These are phyloP conservation scores for Metallyticus violacea DNA, from an alignment of 2,888 invertebrate genomes.

Conservation along the genomic window DNA sequence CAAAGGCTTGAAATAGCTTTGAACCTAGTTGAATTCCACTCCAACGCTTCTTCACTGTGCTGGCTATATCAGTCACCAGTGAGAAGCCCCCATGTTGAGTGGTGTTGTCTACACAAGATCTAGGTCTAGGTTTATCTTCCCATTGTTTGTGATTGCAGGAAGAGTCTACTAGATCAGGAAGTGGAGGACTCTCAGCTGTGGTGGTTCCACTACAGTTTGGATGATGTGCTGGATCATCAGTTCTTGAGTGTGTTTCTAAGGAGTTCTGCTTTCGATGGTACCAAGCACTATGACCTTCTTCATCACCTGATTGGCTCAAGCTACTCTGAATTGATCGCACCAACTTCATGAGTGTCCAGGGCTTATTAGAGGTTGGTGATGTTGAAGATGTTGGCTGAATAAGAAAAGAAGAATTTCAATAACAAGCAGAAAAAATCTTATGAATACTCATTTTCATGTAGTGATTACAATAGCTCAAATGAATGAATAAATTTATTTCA, in stretches of 20 bases:
- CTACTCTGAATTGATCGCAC: slow-evolving; percentile 58
- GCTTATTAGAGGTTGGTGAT: slow-evolving; percentile 41
- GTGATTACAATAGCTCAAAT: no score
- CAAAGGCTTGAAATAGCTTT: slow-evolving; percentile 69
- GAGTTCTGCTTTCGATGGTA: neutral
- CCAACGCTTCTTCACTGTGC: slow-evolving; percentile 63
- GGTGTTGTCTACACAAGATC: slow-evolving; percentile 69
- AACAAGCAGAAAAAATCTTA: no score
- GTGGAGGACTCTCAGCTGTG: slow-evolving; percentile 49
- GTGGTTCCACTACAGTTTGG: slow-evolving; percentile 45
- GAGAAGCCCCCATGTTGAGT: slow-evolving; percentile 37
- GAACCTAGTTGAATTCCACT: slow-evolving; percentile 68
- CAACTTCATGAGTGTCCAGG: slow-evolving; percentile 52
- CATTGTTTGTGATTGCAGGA: slow-evolving; percentile 51
- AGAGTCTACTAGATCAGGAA: slow-evolving; percentile 59
- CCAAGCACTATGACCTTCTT: slow-evolving; percentile 14
- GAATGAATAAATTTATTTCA: no score
- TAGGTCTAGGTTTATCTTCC: slow-evolving; percentile 52
- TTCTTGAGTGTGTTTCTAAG: slow-evolving; percentile 47
- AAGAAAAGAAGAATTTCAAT: neutral
- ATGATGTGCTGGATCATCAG: slow-evolving; percentile 53
- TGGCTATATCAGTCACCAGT: slow-evolving; percentile 44
- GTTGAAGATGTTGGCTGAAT: slow-evolving; percentile 51
- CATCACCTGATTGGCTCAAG: slow-evolving; percentile 39
- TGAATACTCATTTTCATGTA: no score